Base-by-base conservation (phyloP, 2,113 vertebrate species). In the Setophaga petechia region DNA sequence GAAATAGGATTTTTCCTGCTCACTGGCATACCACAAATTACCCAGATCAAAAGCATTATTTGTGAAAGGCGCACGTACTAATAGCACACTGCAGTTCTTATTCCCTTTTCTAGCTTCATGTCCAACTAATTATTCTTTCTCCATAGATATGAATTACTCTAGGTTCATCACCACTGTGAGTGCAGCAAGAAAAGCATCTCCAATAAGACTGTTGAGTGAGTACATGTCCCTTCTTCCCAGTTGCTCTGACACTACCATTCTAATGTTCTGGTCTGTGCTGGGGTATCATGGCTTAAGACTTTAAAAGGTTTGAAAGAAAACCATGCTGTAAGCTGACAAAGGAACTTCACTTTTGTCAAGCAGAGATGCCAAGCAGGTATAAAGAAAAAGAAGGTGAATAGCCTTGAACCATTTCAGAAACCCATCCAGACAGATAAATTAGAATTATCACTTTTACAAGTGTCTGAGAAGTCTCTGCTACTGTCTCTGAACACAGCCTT, bases 131-230 rank as follows among this genome's bases (percentile, higher is more conserved):
- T 72, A 19, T 43, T 27, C 41, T 73, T 91, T 69, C n/a, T 57
- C 23, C 49, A 4, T 28, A 96, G 96, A 35, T 89, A 99, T 99
- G 99, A 99, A 99, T 93, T 99, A 99, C 58, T 87, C 98, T 41
- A 97, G 98, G 35, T 99, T 99, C 96, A 82, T 99, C 94, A 99
- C 98, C 3, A 97, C 98, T 77, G 98, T 98, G 15, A 99, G 99
- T 41, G 98, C 98, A 33, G 98, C 99, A 52, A 98, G 99, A 66
- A 98, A 94, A 78, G 92, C 97, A 7, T 99, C 98, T 14, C 81
- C 98, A 6, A 98, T 99, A 97, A 98, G 99, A 83, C 10, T 97
- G 25, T 81, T 98, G 72, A 98, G 99, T 99, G 96, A 99, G 99
- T 98, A 73, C 7, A 16, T 5, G 3, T 9, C n/a, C 16, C 1